phyloP scores from a whole-genome alignment of 2,888 invertebrate species.

The Dysmachus trigonus region DNA sequence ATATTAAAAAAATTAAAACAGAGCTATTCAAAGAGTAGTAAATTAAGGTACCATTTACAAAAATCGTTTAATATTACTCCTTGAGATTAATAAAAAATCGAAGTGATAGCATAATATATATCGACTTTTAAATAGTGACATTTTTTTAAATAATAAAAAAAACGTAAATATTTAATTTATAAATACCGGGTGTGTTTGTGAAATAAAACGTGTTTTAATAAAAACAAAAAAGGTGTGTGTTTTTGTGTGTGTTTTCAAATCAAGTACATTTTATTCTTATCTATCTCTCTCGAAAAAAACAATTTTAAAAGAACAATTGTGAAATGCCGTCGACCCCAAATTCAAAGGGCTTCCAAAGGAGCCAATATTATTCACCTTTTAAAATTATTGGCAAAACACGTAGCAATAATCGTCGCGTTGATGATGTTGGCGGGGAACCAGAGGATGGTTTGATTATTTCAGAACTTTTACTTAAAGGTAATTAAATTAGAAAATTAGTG shows the following conservation, averaged over 20 bases:
- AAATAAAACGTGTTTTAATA: background rate
- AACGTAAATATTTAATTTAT: background rate
- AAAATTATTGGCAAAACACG: constrained; percentile 2
- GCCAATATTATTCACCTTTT: constrained; percentile 42
- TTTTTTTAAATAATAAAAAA: background rate
- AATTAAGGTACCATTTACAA: background rate
- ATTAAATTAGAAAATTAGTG: background rate
- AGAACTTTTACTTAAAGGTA: constrained; percentile 42
- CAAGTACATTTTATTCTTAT: background rate
- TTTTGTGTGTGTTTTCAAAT: background rate
- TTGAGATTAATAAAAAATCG: too few species aligned
- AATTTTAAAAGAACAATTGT: background rate
- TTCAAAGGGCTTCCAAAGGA: constrained; percentile 45
- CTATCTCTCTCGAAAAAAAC: background rate
- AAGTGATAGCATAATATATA: background rate
- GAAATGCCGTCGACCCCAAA: constrained; percentile 45
- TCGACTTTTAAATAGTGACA: background rate
- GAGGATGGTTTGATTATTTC: constrained; percentile 43
- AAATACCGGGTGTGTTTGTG: background rate
- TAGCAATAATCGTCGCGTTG: background rate
- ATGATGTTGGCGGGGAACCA: constrained; percentile 2
- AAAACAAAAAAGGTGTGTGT: background rate
- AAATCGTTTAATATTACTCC: too few species aligned
- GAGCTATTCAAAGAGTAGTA: background rate
- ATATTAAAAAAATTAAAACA: background rate